Base-by-base conservation (phyloP, 1,140 invertebrate species). In the Drosophila subpulchrella region DNA sequence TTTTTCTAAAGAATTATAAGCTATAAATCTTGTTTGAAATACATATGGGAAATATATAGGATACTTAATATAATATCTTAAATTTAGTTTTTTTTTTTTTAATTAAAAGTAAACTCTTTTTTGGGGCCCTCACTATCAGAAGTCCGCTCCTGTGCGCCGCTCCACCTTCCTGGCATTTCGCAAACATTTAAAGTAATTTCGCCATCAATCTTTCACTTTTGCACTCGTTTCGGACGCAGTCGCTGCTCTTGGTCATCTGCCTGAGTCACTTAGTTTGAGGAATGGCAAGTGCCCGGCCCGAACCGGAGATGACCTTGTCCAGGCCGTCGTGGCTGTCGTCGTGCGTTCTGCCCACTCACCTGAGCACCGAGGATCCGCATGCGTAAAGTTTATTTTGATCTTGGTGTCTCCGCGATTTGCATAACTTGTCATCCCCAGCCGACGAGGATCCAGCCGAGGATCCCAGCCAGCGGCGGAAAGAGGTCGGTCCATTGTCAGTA, bases 201-300 rank as follows among this genome's bases (percentile, higher is more conserved):
- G 76, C 79, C 86, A 90, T 90, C 86, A 90, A 90, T 90, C 86
- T 90, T 82, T 86, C 86, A 90, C 88, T 86, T 90, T 90, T 90
- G 86, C 88, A 90, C 86, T 90, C 81, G 68, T 89, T 89, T 80
- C 73, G 79, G 84, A 81, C 73, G 74, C 72, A 72, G 66, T 71
- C 66, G 66, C 42, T 27, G 50, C 60, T 51, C 36, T 53, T 56
- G 63, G 66, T 71, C 68, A 71, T 72, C 68, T 71, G 65, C 68
- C 68, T 48, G 68, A 72, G 68, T 72, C 65, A 72, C 68, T 72
- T 72, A 72, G 68, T 58, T 71, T 72, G 68, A 71, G 68, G 68
- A 71, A 72, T 72, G 70, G 66, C 68, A 47, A 42, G 65, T 48
- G 39, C 27, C 42, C 38, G 12, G 24, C 34, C 44, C 30, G 32